Evolutionary conservation across 2,797 vertebrate genomes (phyloP).

Genomic region (Spea hammondii): DNA sequence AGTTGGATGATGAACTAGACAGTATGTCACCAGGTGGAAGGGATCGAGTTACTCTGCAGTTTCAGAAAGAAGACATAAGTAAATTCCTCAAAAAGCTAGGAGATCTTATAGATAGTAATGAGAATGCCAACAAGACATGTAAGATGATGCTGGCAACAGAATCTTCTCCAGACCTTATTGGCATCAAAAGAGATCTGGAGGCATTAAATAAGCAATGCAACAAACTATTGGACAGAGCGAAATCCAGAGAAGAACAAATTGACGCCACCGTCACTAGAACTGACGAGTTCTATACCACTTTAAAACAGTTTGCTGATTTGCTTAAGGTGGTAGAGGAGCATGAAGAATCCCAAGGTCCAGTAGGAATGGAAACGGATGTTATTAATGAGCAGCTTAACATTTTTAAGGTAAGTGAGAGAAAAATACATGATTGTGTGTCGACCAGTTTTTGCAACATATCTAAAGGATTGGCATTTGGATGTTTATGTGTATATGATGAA

Average conservation of each 20-base stretch:
- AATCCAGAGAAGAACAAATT: conserved; percentile 79
- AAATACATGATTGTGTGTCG: not conserved
- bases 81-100: conserved; percentile 80
- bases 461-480: too few relatives aligned
- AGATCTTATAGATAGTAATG: conserved; percentile 80
- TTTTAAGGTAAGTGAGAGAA: conserved; percentile 84
- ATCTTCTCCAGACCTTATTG: conserved; percentile 86
- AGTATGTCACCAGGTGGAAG: conserved; percentile 85
- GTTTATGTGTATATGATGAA: too few relatives aligned
- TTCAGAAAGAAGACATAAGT: conserved; percentile 77
- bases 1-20: conserved; percentile 94
- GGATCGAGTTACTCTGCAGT: conserved; percentile 70
- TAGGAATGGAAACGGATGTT: conserved; percentile 91
- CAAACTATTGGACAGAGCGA: conserved; percentile 89
- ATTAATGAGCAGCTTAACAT: conserved; percentile 91
- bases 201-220: conserved; percentile 92
- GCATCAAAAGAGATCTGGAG: conserved; percentile 90
- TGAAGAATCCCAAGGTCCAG: conserved; percentile 87
- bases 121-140: conserved; percentile 83
- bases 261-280: conserved; percentile 72
- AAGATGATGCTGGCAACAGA: conserved; percentile 88
- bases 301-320: conserved; percentile 71
- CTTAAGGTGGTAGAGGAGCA: conserved; percentile 76
- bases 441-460: not conserved
- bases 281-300: conserved; percentile 79